Evolutionary conservation across 2,113 vertebrate species (phyloP).

Genomic region (Ictalurus punctatus): DNA sequence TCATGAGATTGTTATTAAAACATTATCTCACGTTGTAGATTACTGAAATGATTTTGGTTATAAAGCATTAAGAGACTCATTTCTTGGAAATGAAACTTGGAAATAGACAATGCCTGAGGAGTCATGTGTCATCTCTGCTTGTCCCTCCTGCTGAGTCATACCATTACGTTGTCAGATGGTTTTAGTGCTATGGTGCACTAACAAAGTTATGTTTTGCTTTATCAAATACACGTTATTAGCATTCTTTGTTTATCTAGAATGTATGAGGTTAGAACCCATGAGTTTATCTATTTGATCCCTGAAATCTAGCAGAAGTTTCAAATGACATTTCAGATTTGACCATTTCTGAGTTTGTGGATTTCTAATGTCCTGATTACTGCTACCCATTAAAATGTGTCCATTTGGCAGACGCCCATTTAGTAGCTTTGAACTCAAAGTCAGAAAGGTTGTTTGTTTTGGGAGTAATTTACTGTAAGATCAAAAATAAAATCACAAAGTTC

Average conservation of each 20-base stretch:
- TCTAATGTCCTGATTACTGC: not conserved
- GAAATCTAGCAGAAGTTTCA: not conserved
- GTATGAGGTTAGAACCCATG: not conserved
- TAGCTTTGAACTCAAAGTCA: not conserved
- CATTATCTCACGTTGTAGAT: not conserved
- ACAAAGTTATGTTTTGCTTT: not conserved
- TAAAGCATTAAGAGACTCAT: not conserved
- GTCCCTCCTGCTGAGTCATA: not conserved
- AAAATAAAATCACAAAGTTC: not conserved
- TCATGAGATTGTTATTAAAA: conserved; percentile 12
- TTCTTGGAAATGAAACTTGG: not conserved
- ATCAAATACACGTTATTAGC: not conserved
- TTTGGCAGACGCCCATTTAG: not conserved
- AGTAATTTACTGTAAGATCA: not conserved
- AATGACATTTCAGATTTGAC: not conserved
- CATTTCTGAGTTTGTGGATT: not conserved
- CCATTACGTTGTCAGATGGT: not conserved
- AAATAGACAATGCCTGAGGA: not conserved
- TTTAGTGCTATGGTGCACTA: not conserved
- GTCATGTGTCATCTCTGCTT: not conserved
- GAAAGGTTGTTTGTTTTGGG: not conserved
- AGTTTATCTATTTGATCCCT: not conserved
- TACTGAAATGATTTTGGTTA: not conserved
- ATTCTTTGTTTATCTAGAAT: not conserved
- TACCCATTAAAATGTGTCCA: not conserved